phyloP scores from a whole-genome alignment of 1,140 invertebrate species.

The Teleogryllus occipitalis region DNA sequence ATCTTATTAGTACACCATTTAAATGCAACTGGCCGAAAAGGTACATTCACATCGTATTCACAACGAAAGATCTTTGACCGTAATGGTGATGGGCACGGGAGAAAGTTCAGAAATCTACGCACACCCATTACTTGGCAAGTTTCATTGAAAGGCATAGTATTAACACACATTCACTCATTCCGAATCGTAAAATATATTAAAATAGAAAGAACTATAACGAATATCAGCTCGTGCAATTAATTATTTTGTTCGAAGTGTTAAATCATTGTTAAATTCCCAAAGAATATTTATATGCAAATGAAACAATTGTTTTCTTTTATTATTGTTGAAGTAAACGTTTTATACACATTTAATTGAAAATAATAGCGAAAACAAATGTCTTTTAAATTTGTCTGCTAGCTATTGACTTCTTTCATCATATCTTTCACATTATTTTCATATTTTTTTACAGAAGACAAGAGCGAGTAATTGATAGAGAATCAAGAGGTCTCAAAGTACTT shows the following conservation, averaged over 20 bases:
- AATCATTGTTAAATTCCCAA: neutral
- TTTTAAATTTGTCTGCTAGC: too few species aligned
- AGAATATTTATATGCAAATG: neutral
- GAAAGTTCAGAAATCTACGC: neutral
- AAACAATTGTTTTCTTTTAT: neutral
- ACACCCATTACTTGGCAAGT: neutral
- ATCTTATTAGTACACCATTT: conserved; percentile 1
- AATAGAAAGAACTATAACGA: neutral
- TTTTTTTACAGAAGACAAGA: too few species aligned
- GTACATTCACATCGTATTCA: neutral
- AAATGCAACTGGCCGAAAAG: neutral
- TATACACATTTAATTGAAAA: too few species aligned
- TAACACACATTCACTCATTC: neutral
- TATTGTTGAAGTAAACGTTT: too few species aligned
- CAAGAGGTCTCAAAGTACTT: too few species aligned
- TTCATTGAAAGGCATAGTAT: neutral
- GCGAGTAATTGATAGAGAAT: too few species aligned
- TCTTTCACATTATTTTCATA: too few species aligned
- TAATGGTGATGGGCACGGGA: neutral
- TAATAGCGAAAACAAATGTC: too few species aligned
- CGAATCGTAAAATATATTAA: neutral
- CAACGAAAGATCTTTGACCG: conserved; percentile 3
- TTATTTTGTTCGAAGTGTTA: neutral
- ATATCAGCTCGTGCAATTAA: neutral
- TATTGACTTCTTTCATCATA: too few species aligned